Evolutionary conservation across 1,140 invertebrate genomes (phyloP).

Genomic region (Chlorops oryzae): DNA sequence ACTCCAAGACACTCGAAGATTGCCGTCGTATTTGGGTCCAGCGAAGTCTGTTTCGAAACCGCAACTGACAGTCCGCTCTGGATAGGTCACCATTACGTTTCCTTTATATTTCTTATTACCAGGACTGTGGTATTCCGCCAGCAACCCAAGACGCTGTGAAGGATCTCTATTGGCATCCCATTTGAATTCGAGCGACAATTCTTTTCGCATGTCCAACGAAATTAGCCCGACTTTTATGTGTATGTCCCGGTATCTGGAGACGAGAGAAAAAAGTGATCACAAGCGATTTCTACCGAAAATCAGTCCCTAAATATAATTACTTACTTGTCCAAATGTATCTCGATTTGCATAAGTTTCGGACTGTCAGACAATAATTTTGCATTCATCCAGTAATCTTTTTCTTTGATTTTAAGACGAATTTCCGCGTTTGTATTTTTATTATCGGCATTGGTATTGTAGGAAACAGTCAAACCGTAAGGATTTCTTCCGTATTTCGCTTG

Average conservation of each 20-base stretch:
- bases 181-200: constrained; percentile 62
- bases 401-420: constrained; percentile 54
- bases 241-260: constrained; percentile 62
- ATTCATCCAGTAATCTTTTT: constrained; percentile 57
- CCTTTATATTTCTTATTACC: constrained; percentile 57
- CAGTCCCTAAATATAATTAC: constrained; percentile 33
- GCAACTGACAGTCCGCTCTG: constrained; percentile 62
- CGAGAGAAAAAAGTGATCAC: neutral
- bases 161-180: constrained; percentile 80
- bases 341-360: constrained; percentile 45
- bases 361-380: constrained; percentile 37
- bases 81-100: constrained; percentile 61
- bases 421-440: constrained; percentile 57
- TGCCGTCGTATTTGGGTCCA: constrained; percentile 49
- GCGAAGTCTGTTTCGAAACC: constrained; percentile 52
- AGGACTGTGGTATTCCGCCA: constrained; percentile 39
- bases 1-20: constrained; percentile 54
- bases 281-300: neutral
- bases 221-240: constrained; percentile 57
- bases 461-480: constrained; percentile 37
- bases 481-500: constrained; percentile 38
- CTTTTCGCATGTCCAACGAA: constrained; percentile 54
- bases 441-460: constrained; percentile 30
- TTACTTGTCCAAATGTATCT: constrained; percentile 70
- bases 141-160: constrained; percentile 51